Base-by-base conservation (phyloP, 2,888 invertebrate species). In the Deilephila porcellus region DNA sequence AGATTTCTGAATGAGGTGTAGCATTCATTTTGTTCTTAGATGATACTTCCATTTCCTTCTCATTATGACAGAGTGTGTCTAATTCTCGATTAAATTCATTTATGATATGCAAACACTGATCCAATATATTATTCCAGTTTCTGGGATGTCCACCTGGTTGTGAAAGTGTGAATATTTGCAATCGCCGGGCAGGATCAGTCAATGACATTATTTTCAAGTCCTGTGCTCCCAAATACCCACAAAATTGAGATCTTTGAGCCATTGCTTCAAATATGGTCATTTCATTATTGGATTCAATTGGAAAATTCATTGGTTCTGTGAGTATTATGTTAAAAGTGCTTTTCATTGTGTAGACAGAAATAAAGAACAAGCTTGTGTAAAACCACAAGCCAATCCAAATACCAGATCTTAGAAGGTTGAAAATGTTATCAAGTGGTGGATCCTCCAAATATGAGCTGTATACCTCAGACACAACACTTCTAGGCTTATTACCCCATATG, bases 131-230 rank as follows among this genome's bases (percentile, higher is more conserved):
- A 83, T 97, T 97, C 98, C 98, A 98, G 84, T 97, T 98, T 83
- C 97, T 97, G 0, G 98, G 98, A 89, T 98, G 98, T 52, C 98
- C 98, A 29, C 98, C 98, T 37, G 98, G 98, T 83, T 97, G 96
- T 52, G 97, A 97, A 0, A 98, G 91, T 19, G 96, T 95, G 85
- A 97, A 98, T 62, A 98, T 92, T 74, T 96, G 92, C 79, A 93
- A 88, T 70, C 98, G 95, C 80, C 97, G 94, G 0, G 77, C 71
- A 32, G 91, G 85, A 62, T 96, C 96, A 83, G 96, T 96, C 82
- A 96, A 95, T 0, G 97, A 95, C 81, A 98, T 87, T 53, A 95
- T 95, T 81, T 95, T 95, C 29, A 98, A 93, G 87, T 98, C 98
- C 76, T 97, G 94, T 76, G 97, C 97, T 7, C 97, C 98, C 73